Evolutionary conservation across 2,888 invertebrate genomes (phyloP).

Genomic region (Drosophila pseudotalamancana): DNA sequence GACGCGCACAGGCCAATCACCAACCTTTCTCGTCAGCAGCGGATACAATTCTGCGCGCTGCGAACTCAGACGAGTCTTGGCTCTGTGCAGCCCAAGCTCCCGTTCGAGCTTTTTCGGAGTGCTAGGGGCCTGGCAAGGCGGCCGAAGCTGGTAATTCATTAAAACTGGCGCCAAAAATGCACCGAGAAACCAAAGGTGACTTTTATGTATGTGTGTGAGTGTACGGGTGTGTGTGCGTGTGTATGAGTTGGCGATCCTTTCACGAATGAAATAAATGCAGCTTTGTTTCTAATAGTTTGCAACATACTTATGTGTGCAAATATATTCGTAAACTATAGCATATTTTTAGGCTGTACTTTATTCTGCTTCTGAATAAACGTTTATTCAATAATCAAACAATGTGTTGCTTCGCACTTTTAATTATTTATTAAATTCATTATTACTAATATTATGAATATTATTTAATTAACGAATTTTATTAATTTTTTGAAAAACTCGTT

Average conservation of each 20-base stretch:
- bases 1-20: conserved; percentile 75
- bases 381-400: not conserved
- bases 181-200: conserved; percentile 2
- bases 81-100: conserved; percentile 58
- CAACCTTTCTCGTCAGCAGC: conserved; percentile 84
- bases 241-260: conserved; percentile 15
- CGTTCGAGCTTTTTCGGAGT: conserved; percentile 73
- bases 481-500: too few relatives aligned
- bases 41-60: conserved; percentile 83
- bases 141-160: conserved; percentile 48
- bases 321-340: not conserved
- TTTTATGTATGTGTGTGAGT: not conserved
- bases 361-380: too few relatives aligned
- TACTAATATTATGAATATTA: too few relatives aligned
- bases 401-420: not conserved
- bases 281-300: not conserved
- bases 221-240: not conserved
- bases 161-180: conserved; percentile 75
- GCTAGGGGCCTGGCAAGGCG: conserved; percentile 48
- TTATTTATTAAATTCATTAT: too few relatives aligned
- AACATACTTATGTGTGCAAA: not conserved
- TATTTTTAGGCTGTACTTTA: conserved; percentile 6
- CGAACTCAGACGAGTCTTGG: conserved; percentile 35
- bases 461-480: too few relatives aligned
- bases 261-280: conserved; percentile 32